Percentiles rank a stretch among this genome's conserved stretches.
phyloP scores from a whole-genome alignment of 2,888 invertebrate genomes.

The Craniophora ligustri region DNA sequence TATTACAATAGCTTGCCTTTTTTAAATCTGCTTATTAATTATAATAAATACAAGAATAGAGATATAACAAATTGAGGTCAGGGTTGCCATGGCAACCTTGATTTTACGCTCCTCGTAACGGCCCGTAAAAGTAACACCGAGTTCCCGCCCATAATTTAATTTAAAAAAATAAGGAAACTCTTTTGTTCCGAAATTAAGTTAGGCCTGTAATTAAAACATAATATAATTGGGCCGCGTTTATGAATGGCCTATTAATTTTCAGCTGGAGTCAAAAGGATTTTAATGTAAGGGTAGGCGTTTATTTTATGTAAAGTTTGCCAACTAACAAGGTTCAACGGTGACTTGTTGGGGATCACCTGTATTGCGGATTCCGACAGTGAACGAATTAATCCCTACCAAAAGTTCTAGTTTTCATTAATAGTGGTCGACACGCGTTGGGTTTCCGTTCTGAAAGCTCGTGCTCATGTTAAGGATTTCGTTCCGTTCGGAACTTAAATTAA shows the following conservation, averaged over 20 bases:
- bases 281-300: conserved; percentile 62
- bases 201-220: conserved; percentile 65
- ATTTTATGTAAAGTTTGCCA: conserved; percentile 63
- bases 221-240: conserved; percentile 66
- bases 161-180: conserved; percentile 54
- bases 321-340: conserved; percentile 59
- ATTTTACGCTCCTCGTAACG: conserved; percentile 40
- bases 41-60: conserved; percentile 14
- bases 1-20: not conserved
- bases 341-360: conserved; percentile 67
- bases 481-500: conserved; percentile 25
- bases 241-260: conserved; percentile 68
- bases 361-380: conserved; percentile 39
- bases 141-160: conserved; percentile 49
- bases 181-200: conserved; percentile 57
- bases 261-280: conserved; percentile 66
- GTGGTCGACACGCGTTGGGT: conserved; percentile 46
- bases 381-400: conserved; percentile 69
- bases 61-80: conserved; percentile 33
- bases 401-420: conserved; percentile 69
- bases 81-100: conserved; percentile 42
- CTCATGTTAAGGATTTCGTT: conserved; percentile 23
- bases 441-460: conserved; percentile 38
- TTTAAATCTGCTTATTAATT: conserved; percentile 1
- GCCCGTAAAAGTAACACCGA: conserved; percentile 46